Evolutionary conservation across 2,113 vertebrate species (phyloP).

Genomic region (Aptenodytes patagonicus): DNA sequence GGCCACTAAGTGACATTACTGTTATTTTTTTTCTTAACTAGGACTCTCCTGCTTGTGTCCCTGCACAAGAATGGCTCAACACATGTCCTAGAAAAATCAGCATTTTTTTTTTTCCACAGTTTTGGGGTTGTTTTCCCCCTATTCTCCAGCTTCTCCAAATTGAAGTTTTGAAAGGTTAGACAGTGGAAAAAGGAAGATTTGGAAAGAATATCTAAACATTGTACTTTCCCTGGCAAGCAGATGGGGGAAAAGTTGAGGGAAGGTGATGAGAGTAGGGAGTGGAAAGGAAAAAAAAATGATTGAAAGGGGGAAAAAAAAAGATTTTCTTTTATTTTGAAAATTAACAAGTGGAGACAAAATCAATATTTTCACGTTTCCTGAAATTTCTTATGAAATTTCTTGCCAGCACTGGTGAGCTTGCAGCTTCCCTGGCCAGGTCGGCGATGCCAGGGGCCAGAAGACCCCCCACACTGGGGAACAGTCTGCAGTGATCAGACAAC

Average conservation of each 20-base stretch:
- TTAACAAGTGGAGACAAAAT: slow-evolving; percentile 4
- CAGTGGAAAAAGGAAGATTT: slow-evolving; percentile 51
- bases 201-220: slow-evolving; percentile 29
- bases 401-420: accelerated
- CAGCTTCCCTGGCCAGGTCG: background rate
- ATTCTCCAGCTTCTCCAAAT: background rate
- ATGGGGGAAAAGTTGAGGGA: slow-evolving; percentile 35
- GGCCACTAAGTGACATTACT: background rate
- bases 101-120: background rate
- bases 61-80: background rate
- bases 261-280: background rate
- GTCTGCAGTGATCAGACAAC: background rate
- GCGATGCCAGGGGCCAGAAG: background rate
- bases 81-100: background rate
- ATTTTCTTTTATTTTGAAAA: background rate
- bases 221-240: slow-evolving; percentile 35
- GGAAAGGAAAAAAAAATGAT: slow-evolving; percentile 22
- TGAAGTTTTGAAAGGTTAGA: slow-evolving; percentile 39
- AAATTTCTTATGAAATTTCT: background rate
- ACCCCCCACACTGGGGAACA: background rate
- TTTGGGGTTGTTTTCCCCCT: background rate
- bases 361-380: background rate
- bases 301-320: background rate
- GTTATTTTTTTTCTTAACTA: background rate
- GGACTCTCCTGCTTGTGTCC: background rate